A percentile compares a stretch with the other conserved stretches of the same genome.
phyloP scores from a whole-genome alignment of 2,797 vertebrate species.

The Gambelia wislizenii region DNA sequence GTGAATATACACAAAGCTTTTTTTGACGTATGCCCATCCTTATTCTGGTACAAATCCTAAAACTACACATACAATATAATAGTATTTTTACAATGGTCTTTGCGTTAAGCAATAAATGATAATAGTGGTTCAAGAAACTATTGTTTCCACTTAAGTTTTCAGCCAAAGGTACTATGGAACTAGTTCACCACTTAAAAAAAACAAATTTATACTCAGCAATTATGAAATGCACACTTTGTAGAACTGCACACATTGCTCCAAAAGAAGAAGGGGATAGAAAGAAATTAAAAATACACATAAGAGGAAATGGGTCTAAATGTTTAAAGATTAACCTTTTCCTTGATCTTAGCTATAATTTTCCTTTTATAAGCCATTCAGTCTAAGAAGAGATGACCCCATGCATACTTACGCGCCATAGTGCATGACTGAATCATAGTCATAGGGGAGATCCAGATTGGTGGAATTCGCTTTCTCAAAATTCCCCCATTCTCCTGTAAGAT shows the following conservation, averaged over 20 bases:
- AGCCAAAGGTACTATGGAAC: not conserved
- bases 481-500: constrained; percentile 66
- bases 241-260: not conserved
- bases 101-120: no score
- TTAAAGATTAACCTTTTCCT: not conserved
- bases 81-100: no score
- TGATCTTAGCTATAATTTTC: not conserved
- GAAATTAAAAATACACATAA: not conserved
- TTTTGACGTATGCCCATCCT: not conserved
- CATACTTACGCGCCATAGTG: constrained; percentile 88
- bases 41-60: not conserved
- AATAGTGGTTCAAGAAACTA: not conserved
- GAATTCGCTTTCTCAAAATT: constrained; percentile 90
- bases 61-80: not conserved
- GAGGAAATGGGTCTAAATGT: not conserved
- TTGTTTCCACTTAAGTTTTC: not conserved
- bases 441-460: constrained; percentile 83
- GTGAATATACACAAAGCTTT: not conserved
- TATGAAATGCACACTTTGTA: not conserved
- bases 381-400: constrained; percentile 2
- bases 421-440: constrained; percentile 91
- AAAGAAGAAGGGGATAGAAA: not conserved
- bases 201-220: not conserved
- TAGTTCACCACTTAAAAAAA: not conserved
- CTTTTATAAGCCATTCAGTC: constrained; percentile 21